phyloP scores from a whole-genome alignment of 2,113 vertebrate genomes.

The Eubucco bourcierii region DNA sequence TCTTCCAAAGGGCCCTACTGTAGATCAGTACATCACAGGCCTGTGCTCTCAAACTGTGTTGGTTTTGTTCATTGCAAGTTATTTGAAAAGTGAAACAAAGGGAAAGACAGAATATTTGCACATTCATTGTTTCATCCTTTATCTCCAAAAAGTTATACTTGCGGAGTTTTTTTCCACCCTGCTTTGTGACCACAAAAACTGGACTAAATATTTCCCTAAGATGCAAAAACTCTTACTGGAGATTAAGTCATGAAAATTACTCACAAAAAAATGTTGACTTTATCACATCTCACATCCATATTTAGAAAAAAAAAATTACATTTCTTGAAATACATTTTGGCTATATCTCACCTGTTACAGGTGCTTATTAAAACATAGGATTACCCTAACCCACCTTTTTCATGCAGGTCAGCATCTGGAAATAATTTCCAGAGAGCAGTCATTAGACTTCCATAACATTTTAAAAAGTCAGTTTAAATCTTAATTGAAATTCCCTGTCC shows the following conservation, averaged over 20 bases:
- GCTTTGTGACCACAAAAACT: background rate
- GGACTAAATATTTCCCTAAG: background rate
- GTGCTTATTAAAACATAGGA: slow-evolving; percentile 36
- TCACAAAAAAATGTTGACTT: background rate
- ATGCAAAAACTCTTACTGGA: background rate
- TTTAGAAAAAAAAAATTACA: background rate
- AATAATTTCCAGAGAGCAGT: slow-evolving; percentile 71
- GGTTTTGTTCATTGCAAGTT: background rate
- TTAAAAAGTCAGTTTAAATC: slow-evolving; percentile 63
- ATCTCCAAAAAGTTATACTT: background rate
- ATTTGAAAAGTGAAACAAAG: background rate
- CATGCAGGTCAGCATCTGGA: slow-evolving; percentile 72
- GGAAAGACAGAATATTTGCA: background rate
- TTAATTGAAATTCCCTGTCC: slow-evolving; percentile 54
- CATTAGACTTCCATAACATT: slow-evolving; percentile 65
- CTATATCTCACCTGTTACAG: background rate
- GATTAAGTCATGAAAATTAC: background rate
- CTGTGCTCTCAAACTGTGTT: background rate
- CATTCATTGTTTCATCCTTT: background rate
- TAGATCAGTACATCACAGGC: background rate
- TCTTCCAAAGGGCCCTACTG: background rate
- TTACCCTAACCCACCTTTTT: slow-evolving; percentile 53
- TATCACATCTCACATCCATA: background rate
- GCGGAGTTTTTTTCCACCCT: background rate
- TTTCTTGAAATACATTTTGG: slow-evolving; percentile 17